A percentile compares a stretch with the other conserved stretches of the same genome.
phyloP scores from a whole-genome alignment of 53 echinoderm and acorn worm genomes.

The Arbacia lixula region DNA sequence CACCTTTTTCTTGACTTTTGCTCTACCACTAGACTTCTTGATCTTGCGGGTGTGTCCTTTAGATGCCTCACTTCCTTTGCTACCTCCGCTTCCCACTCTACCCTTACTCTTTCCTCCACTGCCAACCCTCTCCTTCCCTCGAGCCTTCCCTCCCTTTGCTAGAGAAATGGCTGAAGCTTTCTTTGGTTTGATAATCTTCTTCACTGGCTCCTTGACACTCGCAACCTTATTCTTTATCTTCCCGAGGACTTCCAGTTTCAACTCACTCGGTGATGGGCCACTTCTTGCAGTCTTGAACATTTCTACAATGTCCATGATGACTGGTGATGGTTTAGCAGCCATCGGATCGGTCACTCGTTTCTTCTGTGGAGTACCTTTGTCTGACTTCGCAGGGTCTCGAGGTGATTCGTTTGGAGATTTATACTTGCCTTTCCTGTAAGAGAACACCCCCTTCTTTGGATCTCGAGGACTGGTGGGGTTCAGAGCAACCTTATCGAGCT shows the following conservation, averaged over 20 bases:
- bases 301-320: conserved; percentile 88
- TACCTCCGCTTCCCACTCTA: conserved; percentile 67
- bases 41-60: conserved; percentile 4
- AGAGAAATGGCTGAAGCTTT: conserved; percentile 20
- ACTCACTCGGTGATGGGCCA: conserved; percentile 8
- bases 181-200: conserved; percentile 29
- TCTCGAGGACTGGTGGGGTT: conserved; percentile 52
- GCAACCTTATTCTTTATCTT: conserved; percentile 33
- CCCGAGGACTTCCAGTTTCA: conserved; percentile 25
- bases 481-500: neutral
- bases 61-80: conserved; percentile 23
- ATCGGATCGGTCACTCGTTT: conserved; percentile 32
- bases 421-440: conserved; percentile 57
- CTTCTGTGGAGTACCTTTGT: conserved; percentile 11
- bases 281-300: conserved; percentile 45
- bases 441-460: conserved; percentile 23
- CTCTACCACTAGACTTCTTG: conserved; percentile 36
- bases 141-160: conserved; percentile 25
- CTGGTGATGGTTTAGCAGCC: conserved; percentile 75
- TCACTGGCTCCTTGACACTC: conserved; percentile 33
- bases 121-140: conserved; percentile 50
- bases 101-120: conserved; percentile 51
- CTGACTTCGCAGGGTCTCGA: neutral
- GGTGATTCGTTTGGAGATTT: conserved; percentile 67
- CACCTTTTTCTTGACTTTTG: conserved; percentile 51